Base-by-base conservation (phyloP, 2,113 vertebrate genomes). In the Pseudopodoces humilis region DNA sequence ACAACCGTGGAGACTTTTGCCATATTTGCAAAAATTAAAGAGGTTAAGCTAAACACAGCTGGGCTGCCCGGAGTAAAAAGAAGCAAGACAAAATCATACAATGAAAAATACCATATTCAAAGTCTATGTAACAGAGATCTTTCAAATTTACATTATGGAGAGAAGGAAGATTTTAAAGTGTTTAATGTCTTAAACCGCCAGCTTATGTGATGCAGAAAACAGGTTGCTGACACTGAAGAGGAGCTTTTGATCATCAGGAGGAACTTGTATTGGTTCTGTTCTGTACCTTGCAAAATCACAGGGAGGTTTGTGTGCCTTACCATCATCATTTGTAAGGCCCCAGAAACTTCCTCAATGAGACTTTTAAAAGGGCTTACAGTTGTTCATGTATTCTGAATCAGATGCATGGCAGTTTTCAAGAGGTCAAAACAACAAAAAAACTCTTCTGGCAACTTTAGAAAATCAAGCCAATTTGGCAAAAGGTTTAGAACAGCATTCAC, bases 201-300 rank as follows among this genome's bases (percentile, higher is more conserved):
- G 43, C 56, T 97, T 95, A 92, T 43, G 50, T 83, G 95, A 91
- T 79, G 70, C 62, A 96, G 90, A 94, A 71, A 91, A 50, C 25
- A 90, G 70, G 91, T 96, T 96, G 50, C 90, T 97, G 80, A 94
- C 59, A 68, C 31, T 56, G 52, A 86, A 94, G 50, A 92, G 55
- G 46, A 92, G 16, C 39, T 91, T 94, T 63, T 96, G 87, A 95
- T 96, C 82, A 96, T 86, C 62, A 83, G 47, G 71, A 79, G 94
- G 88, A n/a, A 94, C 90, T 92, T 82, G 41, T 92, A 76, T 72
- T 75, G 65, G 44, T 56, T 68, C 60, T 67, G 60, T 90, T 37
- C 74, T 97, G 97, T 94, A 94, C 95, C 88, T 94, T 93, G 90
- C 81, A 97, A 96, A 97, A 69, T 83, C 95, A 86, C 52, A 5